Percentiles rank a stretch among this genome's conserved stretches.
Conservation (phyloP, 2,888 invertebrate genomes). For the Limnephilus rhombicus region DNA sequence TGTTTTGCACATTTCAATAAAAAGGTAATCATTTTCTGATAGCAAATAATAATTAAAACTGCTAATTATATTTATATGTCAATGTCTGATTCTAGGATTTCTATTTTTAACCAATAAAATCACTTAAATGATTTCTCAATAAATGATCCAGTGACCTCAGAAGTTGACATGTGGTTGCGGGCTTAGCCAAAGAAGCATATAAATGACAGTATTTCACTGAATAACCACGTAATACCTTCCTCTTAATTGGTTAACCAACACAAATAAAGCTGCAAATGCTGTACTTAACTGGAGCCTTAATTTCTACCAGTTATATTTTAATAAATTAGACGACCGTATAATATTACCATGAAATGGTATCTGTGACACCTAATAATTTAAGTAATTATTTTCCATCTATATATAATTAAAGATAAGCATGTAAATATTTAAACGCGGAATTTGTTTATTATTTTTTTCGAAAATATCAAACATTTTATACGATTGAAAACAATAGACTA, state of each 20-base stretch:
- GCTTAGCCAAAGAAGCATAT: background rate
- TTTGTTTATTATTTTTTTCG: background rate
- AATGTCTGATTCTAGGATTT: background rate
- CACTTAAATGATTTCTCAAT: background rate
- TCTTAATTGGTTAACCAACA: background rate
- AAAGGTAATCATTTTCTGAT: background rate
- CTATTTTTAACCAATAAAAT: background rate
- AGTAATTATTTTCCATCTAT: background rate
- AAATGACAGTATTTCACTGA: background rate
- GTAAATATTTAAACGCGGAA: background rate
- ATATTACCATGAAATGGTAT: background rate
- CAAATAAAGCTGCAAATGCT: background rate
- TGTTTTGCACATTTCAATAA: background rate
- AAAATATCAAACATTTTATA: background rate
- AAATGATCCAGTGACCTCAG: conserved; percentile 5
- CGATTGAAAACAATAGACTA: background rate
- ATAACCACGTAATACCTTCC: background rate
- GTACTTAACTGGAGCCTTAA: background rate
- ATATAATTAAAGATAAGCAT: background rate
- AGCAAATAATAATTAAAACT: background rate
- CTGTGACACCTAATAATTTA: background rate
- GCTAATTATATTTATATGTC: background rate
- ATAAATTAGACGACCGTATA: background rate
- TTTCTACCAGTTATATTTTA: background rate
- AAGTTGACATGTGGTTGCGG: background rate